Conservation (phyloP, 2,888 invertebrate species). For the Bellardia pandia region DNA sequence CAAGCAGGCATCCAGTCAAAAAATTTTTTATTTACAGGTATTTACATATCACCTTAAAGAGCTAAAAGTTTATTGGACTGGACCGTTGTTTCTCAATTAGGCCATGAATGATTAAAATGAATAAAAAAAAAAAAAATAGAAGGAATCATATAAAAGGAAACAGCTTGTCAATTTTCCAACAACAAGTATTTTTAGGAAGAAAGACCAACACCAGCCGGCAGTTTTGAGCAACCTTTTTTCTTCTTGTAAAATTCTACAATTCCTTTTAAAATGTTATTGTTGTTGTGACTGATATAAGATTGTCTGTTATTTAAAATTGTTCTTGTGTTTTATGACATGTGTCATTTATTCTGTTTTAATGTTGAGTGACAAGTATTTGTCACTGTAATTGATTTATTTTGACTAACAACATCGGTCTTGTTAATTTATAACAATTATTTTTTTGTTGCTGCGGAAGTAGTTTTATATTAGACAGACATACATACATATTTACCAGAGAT, state of each 20-base stretch:
- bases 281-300: not conserved
- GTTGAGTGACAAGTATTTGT: not conserved
- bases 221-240: not conserved
- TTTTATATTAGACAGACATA: not conserved
- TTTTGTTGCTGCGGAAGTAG: not conserved
- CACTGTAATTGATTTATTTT: not conserved
- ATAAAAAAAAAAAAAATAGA: not conserved
- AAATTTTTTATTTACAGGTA: too few species aligned
- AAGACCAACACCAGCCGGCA: not conserved
- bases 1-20: too few species aligned
- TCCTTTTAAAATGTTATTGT: not conserved
- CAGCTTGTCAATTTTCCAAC: not conserved
- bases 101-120: not conserved
- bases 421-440: not conserved
- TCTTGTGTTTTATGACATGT: not conserved
- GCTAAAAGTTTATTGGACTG: too few species aligned
- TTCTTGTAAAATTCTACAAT: not conserved
- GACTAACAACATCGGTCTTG: not conserved
- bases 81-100: not conserved
- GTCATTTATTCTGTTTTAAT: conserved; percentile 1
- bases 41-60: too few species aligned
- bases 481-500: not conserved
- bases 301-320: not conserved
- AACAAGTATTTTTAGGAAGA: not conserved
- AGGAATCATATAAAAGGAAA: not conserved